A percentile compares a stretch with the other conserved stretches of the same genome.
Evolutionary conservation across 2,797 vertebrate genomes (phyloP).

Genomic region (Eleutherodactylus coqui): DNA sequence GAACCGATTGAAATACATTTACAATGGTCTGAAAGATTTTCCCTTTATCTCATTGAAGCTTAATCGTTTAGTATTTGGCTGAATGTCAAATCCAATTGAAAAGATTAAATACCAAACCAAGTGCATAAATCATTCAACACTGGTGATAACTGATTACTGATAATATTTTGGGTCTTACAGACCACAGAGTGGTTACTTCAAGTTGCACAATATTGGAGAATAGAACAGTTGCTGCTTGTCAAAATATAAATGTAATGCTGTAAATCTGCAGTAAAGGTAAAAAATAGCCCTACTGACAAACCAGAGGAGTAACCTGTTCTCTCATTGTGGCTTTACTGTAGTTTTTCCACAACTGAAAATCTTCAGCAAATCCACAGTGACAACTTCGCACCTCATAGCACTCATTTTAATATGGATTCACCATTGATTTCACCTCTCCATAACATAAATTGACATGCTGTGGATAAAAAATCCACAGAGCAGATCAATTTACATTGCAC

Average conservation of each 20-base stretch:
- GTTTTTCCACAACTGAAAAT: no score
- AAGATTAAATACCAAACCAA: conserved; percentile 10
- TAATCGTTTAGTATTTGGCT: neutral
- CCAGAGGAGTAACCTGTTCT: no score
- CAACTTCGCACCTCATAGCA: no score
- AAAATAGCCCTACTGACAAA: neutral
- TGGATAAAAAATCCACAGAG: no score
- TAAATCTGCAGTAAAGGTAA: neutral
- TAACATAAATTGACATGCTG: no score
- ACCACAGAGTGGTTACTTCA: neutral
- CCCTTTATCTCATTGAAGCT: neutral
- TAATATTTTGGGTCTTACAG: neutral
- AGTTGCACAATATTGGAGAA: neutral
- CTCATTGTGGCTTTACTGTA: no score
- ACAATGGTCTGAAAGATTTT: neutral
- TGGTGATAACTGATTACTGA: conserved; percentile 5
- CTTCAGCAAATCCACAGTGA: no score
- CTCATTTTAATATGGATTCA: no score
- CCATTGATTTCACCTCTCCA: no score
- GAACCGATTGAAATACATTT: conserved; percentile 2
- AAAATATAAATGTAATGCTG: neutral
- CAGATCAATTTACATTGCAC: no score
- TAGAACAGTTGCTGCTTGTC: neutral
- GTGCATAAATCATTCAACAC: neutral
- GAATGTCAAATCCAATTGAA: conserved; percentile 36